Base-by-base conservation (phyloP, 2,888 invertebrate genomes). In the Deilephila elpenor region DNA sequence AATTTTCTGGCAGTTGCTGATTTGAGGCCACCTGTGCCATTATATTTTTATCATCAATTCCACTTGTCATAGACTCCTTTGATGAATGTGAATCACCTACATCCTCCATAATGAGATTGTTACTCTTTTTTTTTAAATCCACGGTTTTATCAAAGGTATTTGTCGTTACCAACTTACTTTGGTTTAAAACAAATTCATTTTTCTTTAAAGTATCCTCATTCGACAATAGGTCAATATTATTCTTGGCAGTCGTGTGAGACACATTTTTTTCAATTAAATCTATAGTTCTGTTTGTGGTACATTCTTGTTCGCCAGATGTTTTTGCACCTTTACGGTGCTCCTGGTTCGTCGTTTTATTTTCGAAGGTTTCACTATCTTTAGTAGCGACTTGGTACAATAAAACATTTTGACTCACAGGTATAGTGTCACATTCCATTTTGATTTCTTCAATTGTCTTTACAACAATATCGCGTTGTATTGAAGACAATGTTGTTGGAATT, bases 41-140 rank as follows among this genome's bases (percentile, higher is more conserved):
- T 0, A 78, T 5, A 34, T 76, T 75, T 74, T 86, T 84, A 19
- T 85, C 82, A 1, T 77, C 78, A 0, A 75, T 72, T 0, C 76
- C 78, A 61, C 72, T 76, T 29, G 78, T 78, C 3, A 79, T 51
- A 0, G 83, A 82, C 0, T 75, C 79, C 3, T 74, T 75, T 0
- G 91, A 88, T 90, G 90, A 89, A 73, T 90, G 78, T 25, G 91
- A 83, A 67, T 87, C 82, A 73, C 84, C 78, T 0, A 90, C 75
- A 20, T 89, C 79, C 1, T 87, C 85, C n/a, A 82, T 81, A 62
- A 82, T 74, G 14, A 25, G n/a, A 0, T 64, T 34, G 5, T 67
- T 60, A 17, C 19, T 32, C 17, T 62, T 82, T 0, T 74, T 59
- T 74, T 78, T 70, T 20, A 29, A 44, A 11, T 74, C 60, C 1